A percentile compares a stretch with the other conserved stretches of the same genome.
These are phyloP conservation scores for Lophius americanus DNA, from an alignment of 2,797 vertebrate genomes.

Conservation along the genomic window DNA sequence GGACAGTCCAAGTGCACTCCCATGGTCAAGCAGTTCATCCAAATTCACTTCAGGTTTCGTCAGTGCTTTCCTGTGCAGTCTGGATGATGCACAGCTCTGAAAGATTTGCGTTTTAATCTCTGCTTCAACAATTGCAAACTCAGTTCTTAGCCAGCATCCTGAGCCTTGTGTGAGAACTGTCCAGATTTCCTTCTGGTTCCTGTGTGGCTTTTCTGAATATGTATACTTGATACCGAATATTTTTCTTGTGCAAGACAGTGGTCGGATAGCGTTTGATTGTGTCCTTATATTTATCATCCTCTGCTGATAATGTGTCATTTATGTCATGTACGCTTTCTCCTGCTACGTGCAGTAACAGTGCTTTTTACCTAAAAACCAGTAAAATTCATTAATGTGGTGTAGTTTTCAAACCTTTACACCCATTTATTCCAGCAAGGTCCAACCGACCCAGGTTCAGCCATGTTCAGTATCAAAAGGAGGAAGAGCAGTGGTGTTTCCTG, in stretches of 20 bases:
- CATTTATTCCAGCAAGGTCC: slow-evolving; percentile 25
- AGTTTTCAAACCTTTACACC: slow-evolving; percentile 23
- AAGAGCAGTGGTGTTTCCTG: background rate
- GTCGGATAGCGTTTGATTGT: background rate
- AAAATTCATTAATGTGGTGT: slow-evolving; percentile 21
- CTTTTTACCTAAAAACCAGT: slow-evolving; percentile 16
- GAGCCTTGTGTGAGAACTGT: slow-evolving; percentile 20
- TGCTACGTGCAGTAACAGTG: slow-evolving; percentile 9
- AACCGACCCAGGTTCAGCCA: slow-evolving; percentile 7
- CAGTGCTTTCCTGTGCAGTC: slow-evolving; percentile 12
- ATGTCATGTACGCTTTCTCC: slow-evolving; percentile 24
- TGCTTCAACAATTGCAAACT: slow-evolving; percentile 3
- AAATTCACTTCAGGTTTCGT: slow-evolving; percentile 11
- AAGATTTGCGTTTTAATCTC: slow-evolving; percentile 42
- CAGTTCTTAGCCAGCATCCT: slow-evolving; percentile 20
- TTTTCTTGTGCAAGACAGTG: slow-evolving; percentile 29
- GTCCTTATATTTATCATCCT: slow-evolving; percentile 11
- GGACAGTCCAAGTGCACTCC: slow-evolving; percentile 10
- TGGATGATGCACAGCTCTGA: slow-evolving; percentile 35
- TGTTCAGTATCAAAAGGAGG: slow-evolving; percentile 9
- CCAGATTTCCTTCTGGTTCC: slow-evolving; percentile 10
- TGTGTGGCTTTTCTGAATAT: slow-evolving; percentile 25
- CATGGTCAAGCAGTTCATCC: slow-evolving; percentile 4
- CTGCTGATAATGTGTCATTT: slow-evolving; percentile 3
- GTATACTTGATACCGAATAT: slow-evolving; percentile 15